These are phyloP conservation scores for Ramphastos sulfuratus DNA, from an alignment of 2,113 vertebrate genomes.

Conservation along the genomic window DNA sequence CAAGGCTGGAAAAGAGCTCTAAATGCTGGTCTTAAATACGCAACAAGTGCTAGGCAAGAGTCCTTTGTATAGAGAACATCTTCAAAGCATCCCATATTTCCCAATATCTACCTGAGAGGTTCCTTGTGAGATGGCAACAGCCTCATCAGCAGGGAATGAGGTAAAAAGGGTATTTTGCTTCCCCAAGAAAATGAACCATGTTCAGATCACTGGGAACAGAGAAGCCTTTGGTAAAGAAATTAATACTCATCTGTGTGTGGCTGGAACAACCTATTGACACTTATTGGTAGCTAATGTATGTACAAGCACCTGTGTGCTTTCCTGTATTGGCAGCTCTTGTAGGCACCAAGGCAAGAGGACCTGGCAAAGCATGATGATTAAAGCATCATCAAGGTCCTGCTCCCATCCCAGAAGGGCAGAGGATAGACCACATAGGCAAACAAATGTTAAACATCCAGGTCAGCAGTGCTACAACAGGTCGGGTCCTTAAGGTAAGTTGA, in stretches of 20 bases:
- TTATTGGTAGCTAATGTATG: accelerated
- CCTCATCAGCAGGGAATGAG: background rate
- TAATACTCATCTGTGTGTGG: background rate
- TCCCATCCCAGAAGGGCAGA: background rate
- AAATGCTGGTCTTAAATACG: background rate
- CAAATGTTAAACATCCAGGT: background rate
- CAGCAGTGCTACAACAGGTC: background rate
- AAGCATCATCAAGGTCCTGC: background rate
- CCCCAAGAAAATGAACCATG: background rate
- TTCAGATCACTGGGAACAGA: background rate
- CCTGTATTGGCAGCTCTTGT: background rate
- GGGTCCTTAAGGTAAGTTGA: background rate
- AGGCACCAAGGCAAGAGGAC: background rate
- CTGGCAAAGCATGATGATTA: background rate
- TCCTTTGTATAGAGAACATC: background rate
- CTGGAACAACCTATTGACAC: background rate
- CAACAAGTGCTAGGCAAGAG: background rate
- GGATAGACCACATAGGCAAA: accelerated
- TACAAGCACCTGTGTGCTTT: accelerated
- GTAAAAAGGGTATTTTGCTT: background rate
- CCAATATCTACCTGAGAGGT: background rate
- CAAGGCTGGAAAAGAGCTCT: background rate
- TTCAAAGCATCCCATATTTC: background rate
- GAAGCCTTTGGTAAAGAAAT: background rate
- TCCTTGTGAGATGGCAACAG: background rate